Base-by-base conservation (phyloP, 1,140 invertebrate genomes). In the Drosophila tsacasi region DNA sequence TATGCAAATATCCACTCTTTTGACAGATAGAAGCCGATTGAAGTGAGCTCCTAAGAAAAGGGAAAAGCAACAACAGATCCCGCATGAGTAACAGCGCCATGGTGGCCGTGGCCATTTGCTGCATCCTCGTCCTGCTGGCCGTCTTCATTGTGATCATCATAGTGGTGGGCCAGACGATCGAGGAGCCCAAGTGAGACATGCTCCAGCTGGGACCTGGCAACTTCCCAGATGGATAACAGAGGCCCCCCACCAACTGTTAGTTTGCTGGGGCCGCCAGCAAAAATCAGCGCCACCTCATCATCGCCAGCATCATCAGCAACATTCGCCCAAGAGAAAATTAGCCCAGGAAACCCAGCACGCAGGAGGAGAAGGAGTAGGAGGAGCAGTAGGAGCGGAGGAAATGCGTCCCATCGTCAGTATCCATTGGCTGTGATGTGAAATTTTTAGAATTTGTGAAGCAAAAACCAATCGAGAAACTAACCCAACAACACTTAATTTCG, bases 121-220 rank as follows among this genome's bases (percentile, higher is more conserved):
- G 96, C 93, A 96, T 97, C 79, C 93, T 96, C 62, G 95, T 97
- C 76, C 94, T 97, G 66, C 94, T 97, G 80, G 94, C 95, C 67
- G 96, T 96, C 65, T 97, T 97, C 94, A 96, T 97, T 68, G 94
- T 96, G 54, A 94, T 97, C 85, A 97, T 97, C 93, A 96, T 97
- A 74, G 95, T 96, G 39, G 95, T 96, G 37, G 96, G 96, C 9
- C 95, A 96, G 93, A 95, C 95, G 80, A 95, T 96, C 79, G 94
- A 94, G 81, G 94, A 94, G 85, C 93, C 93, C 42, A 95, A 95
- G 76, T 94, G 94, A 91, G 94, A 93, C 80, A 93, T 93, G 66
- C 92, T 93, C 85, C 92, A 93, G 75, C 85, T 93, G 92, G 92
- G 92, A 92, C 92, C 92, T 63, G 92, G 92, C 73, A 93, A 93